Evolutionary conservation across 2,113 vertebrate species (phyloP), one percentile per base, ranked within the genome.

Genomic region (Cynoglossus semilaevis): DNA sequence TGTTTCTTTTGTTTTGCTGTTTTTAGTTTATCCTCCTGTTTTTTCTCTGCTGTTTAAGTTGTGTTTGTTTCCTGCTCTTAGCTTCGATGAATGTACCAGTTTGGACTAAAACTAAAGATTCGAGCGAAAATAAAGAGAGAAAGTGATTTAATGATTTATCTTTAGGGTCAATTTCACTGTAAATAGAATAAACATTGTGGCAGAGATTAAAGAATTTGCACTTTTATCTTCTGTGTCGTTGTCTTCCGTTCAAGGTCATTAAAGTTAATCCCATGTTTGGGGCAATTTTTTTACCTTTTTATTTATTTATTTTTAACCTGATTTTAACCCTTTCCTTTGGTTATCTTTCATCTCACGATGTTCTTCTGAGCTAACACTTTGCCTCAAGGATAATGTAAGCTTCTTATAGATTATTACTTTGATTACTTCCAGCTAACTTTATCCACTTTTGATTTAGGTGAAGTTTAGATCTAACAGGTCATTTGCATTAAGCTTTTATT

Each of bases 191-290:
- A 82, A 84, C 82, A 85, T 77, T 81, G 77, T 84, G 85, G 86
- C 83, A 81, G 82, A 86, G 87, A 92, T 89, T 90, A 92, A 92
- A 90, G 69, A 14, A 90, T 90, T 91, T 91, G 90, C 89, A 91
- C 91, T 91, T 91, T 89, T 90, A 87, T 14, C 13, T 18, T 58
- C 64, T 60, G 47, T 44, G 38, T 58, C 7, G 37, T 16, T 79
- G 6, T 82, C 46, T 51, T 15, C 45, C 10, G 16, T 48, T 41
- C 37, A 22, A 7, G 1, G 4, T 29, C 15, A 5, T 17, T 54
- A 35, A 49, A 29, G 22, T 29, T 29, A 29, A 29, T 4, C 22
- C 6, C 3, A 29, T 6, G 22, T 4, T 29, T 29, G 22, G 6
- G 2, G 22, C 6, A 2, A 29, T 29, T 29, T 29, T 2, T 29